Evolutionary conservation across 2,797 vertebrate species (phyloP).

Genomic region (Sphenopsis melanotis): DNA sequence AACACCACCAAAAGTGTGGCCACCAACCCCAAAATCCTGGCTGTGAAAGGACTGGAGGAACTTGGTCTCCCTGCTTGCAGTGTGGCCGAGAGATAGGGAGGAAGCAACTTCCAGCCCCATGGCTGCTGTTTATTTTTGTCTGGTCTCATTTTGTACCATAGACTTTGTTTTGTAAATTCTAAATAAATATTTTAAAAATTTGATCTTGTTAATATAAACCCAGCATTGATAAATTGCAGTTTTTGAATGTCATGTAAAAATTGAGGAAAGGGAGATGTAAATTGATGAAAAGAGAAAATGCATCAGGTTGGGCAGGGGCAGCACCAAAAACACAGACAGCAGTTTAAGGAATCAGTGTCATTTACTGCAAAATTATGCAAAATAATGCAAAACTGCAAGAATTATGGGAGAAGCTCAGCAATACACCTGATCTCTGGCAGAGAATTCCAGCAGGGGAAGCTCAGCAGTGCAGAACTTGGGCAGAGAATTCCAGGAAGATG

Average conservation of each 20-base stretch:
- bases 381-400: background rate
- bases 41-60: slow-evolving; percentile 76
- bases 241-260: background rate
- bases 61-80: background rate
- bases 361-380: background rate
- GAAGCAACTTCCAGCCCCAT: too few species aligned
- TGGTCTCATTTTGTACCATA: background rate
- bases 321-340: background rate
- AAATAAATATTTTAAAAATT: background rate
- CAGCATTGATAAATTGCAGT: background rate
- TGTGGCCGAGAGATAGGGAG: background rate
- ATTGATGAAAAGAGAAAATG: background rate
- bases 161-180: background rate
- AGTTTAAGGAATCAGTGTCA: accelerated
- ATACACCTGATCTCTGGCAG: background rate
- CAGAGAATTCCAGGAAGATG: background rate
- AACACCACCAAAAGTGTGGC: slow-evolving; percentile 93
- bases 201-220: background rate
- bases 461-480: background rate
- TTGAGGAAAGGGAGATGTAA: background rate
- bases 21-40: slow-evolving; percentile 90
- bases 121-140: background rate
- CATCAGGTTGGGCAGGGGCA: background rate
- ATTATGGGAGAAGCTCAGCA: background rate
- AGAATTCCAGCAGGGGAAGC: background rate